Conservation (phyloP, 2,888 invertebrate genomes). For the Drosophila dives region DNA sequence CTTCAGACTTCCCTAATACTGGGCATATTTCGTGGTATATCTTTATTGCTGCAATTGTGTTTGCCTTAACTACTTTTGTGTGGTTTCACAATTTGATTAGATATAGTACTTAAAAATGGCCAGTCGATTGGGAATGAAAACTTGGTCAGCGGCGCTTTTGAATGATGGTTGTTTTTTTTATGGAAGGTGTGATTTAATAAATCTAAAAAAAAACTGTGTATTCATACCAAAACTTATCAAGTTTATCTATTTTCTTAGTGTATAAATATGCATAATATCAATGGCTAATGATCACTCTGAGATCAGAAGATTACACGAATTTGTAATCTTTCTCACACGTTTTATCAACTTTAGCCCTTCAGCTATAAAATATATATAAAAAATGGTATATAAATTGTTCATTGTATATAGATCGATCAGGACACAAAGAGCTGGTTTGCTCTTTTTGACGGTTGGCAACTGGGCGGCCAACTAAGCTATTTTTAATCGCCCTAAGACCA, state of each 20-base stretch:
- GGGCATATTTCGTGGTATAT: conserved; percentile 10
- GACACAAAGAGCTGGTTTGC: neutral
- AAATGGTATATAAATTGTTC: neutral
- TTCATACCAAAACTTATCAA: neutral
- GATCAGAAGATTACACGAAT: neutral
- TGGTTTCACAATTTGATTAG: conserved; percentile 15
- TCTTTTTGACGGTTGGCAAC: neutral
- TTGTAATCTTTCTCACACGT: neutral
- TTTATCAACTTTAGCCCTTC: neutral
- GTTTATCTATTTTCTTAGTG: neutral
- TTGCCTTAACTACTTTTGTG: conserved; percentile 4
- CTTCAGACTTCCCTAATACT: conserved; percentile 6
- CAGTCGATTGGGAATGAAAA: neutral
- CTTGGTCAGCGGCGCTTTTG: conserved; percentile 3
- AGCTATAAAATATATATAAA: neutral
- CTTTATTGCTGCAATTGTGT: conserved; percentile 4
- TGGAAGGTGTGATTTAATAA: neutral
- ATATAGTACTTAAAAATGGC: conserved; percentile 1
- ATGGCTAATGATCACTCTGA: neutral
- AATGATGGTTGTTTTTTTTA: conserved; percentile 7
- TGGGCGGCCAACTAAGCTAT: conserved; percentile 35
- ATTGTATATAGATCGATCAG: neutral
- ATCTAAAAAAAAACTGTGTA: neutral
- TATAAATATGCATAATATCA: neutral
- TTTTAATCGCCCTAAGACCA: conserved; percentile 42